A percentile compares a stretch with the other conserved stretches of the same genome.
These are phyloP conservation scores for Prunella fulvescens DNA, from an alignment of 2,113 vertebrate species.

Conservation along the genomic window DNA sequence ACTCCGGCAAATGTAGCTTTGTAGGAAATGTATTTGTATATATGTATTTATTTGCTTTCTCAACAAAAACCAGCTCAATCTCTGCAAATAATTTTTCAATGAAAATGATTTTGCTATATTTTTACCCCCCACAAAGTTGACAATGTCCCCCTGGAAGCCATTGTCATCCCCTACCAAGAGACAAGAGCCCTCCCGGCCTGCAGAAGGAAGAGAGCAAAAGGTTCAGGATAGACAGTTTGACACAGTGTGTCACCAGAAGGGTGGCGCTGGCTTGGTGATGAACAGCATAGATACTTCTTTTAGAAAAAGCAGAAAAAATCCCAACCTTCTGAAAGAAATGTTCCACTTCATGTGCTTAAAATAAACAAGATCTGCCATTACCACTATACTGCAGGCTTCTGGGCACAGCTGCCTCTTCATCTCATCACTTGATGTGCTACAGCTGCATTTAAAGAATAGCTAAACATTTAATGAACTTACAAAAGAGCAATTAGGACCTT, in stretches of 20 bases:
- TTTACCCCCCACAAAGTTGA: accelerated
- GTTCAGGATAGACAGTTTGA: neutral
- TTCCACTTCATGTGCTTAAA: neutral
- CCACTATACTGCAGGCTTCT: neutral
- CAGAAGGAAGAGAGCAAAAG: neutral
- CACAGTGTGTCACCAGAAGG: neutral
- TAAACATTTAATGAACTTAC: neutral
- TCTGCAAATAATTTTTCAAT: neutral
- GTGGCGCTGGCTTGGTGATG: neutral
- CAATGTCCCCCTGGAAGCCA: neutral
- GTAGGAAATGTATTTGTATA: neutral
- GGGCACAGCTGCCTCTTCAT: neutral
- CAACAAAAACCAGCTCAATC: neutral
- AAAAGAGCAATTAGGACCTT: neutral
- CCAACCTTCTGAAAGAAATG: neutral
- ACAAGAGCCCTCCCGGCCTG: neutral
- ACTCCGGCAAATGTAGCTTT: neutral
- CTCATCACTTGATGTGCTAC: neutral
- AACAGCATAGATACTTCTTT: neutral
- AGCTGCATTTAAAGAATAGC: neutral
- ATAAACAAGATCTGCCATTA: neutral
- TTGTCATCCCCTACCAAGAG: no score
- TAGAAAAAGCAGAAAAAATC: neutral
- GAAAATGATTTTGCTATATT: neutral
- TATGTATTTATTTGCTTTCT: neutral